These are phyloP conservation scores for Cryptus armator DNA, from an alignment of 2,888 invertebrate genomes.

Conservation along the genomic window DNA sequence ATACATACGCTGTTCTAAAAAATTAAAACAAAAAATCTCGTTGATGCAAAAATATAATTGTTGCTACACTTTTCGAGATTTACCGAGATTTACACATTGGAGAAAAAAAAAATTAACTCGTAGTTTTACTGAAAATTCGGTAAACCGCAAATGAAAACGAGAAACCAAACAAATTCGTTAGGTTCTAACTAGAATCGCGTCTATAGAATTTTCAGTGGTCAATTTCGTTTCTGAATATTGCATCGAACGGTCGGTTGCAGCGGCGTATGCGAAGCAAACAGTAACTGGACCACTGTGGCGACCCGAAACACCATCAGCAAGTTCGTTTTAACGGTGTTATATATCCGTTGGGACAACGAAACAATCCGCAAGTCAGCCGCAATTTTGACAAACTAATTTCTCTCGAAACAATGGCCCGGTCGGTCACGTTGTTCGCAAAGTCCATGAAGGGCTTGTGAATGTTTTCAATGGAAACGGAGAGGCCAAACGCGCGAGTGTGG, in stretches of 20 bases:
- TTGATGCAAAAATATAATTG: too few relatives aligned
- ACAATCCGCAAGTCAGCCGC: slow-evolving; percentile 46
- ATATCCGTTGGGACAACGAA: slow-evolving; percentile 22
- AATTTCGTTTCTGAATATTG: background rate
- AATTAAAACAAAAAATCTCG: background rate
- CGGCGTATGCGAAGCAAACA: background rate
- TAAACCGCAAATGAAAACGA: background rate
- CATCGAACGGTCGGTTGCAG: background rate
- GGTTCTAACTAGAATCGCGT: background rate
- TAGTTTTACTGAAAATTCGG: background rate
- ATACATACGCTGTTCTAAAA: background rate
- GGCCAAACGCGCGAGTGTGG: background rate
- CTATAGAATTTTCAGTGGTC: background rate
- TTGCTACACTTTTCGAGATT: too few relatives aligned
- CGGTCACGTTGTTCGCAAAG: slow-evolving; percentile 61
- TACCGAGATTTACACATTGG: too few relatives aligned
- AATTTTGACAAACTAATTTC: slow-evolving; percentile 79
- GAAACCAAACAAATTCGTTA: background rate
- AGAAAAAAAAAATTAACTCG: too few relatives aligned
- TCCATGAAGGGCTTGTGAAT: slow-evolving; percentile 13
- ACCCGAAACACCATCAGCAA: slow-evolving; percentile 9
- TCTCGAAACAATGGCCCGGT: slow-evolving; percentile 76
- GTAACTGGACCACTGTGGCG: background rate
- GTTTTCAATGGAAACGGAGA: background rate
- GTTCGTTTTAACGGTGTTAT: background rate